Evolutionary conservation across 2,113 vertebrate genomes (phyloP), one percentile per base, ranked within the genome.

Genomic region (Circaetus gallicus): DNA sequence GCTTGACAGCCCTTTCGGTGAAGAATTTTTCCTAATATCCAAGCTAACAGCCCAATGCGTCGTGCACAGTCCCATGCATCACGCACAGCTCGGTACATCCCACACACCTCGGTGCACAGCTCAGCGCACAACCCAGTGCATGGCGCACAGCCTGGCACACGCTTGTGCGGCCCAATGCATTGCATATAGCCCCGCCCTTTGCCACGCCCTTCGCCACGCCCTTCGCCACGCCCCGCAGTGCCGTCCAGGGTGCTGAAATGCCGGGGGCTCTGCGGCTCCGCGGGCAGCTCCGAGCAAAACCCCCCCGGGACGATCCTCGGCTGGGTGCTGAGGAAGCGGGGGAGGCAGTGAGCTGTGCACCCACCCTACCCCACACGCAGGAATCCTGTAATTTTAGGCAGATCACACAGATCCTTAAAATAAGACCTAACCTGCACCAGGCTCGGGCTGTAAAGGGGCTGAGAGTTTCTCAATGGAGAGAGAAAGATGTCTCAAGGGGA

Each of bases 231-330:
- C 66, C 81, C 32, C 9, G 2, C 6, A 0, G 36, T 7, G 66
- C 36, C 13, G 31, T 71, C 45, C 67, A 61, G 31, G 45, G 67
- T 71, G 32, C 81, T 84, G 81, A 52, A 72, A 25, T 6, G 25
- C 13, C 11, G 6, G 40, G 16, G 47, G 32, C 32, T 43, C 52
- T 34, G 38, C 11, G 2, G 38, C 45, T 36, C 18, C 2, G 1
- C 2, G 2, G 53, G 20, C 34, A 6, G 19, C 72, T n/a, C 31
- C 2, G 2, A 61, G 45, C 11, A 25, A 53, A 45, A 18, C 22
- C 10, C 28, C 36, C 24, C 16, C 1, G 1, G 28, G 52, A 26
- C 0, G 4, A 43, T 25, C 47, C 34, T 32, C 5, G 3, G 10
- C 6, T 42, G 21, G 40, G 20, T 16, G n/a, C 29, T 11, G 42